A percentile compares a stretch with the other conserved stretches of the same genome.
These are phyloP conservation scores for Ibidorhyncha struthersii DNA, from an alignment of 2,113 vertebrate species.

Conservation along the genomic window DNA sequence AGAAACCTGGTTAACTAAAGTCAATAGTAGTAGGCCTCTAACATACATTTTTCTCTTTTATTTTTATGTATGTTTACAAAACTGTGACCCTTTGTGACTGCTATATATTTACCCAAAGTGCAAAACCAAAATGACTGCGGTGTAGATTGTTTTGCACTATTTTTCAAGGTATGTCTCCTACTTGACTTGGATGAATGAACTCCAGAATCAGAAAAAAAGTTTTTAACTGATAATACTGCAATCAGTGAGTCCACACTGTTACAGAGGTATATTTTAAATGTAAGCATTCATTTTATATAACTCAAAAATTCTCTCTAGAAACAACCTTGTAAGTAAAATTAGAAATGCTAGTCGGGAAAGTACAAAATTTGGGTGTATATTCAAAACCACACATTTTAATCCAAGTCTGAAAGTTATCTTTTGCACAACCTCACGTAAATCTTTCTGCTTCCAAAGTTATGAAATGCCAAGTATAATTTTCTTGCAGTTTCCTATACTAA, in stretches of 20 bases:
- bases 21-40: background rate
- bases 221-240: background rate
- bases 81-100: background rate
- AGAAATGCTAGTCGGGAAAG: background rate
- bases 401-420: background rate
- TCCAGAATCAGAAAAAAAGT: background rate
- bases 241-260: rapidly evolving
- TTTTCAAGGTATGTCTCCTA: background rate
- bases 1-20: background rate
- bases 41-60: background rate
- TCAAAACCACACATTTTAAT: background rate
- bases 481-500: background rate
- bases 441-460: background rate
- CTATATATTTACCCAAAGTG: background rate
- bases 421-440: background rate
- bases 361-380: background rate
- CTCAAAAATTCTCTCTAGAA: background rate
- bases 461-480: background rate
- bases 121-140: background rate
- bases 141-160: background rate
- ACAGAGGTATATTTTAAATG: background rate
- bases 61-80: background rate
- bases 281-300: background rate
- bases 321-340: background rate
- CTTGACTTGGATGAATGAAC: background rate